Evolutionary conservation across 1,140 invertebrate genomes (phyloP), one percentile per base, ranked within the genome.

Genomic region (Gerris buenoi): DNA sequence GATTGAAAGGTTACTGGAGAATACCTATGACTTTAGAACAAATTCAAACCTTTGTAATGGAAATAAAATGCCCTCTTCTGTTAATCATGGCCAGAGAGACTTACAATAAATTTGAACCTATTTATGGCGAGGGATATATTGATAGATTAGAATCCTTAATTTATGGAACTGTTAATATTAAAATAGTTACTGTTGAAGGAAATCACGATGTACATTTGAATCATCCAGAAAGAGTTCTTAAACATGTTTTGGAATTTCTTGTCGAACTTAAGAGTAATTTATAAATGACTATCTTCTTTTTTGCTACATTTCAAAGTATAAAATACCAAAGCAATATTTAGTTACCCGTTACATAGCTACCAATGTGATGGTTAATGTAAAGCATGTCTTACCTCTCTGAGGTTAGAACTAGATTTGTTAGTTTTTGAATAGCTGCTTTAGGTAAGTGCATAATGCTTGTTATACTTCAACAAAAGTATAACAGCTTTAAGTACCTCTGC

Each of bases 181-280:
- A 73, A 26, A 71, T 77, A 65, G 66, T 73, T 14, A 69, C 75
- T 67, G 76, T 86, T 26, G 73, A 79, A 23, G 85, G 85, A 22
- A 81, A 81, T 75, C 86, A 87, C 76, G 83, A 86, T 76, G 75
- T 86, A 13, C 85, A 87, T 73, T 76, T 84, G 68, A 82, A 82
- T 70, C 71, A 81, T 72, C 83, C 85, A 2, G 79, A 83, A 73
- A 76, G 66, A 67, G 73, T 86, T 62, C 79, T 79, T 3, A 71
- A 72, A 5, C 61, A 76, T 66, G 71, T 84, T 67, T 72, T 65
- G 56, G 67, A 73, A 68, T 82, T 82, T 77, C 71, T 81, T 23
- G 73, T 64, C 13, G 22, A 60, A 27, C 2, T 57, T 60, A n/a
- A 65, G 23, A 25, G 29, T 22, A 3, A 22, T 25, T 2, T 65